Evolutionary conservation across 1,140 invertebrate genomes (phyloP).

Genomic region (Copidosoma floridanum): DNA sequence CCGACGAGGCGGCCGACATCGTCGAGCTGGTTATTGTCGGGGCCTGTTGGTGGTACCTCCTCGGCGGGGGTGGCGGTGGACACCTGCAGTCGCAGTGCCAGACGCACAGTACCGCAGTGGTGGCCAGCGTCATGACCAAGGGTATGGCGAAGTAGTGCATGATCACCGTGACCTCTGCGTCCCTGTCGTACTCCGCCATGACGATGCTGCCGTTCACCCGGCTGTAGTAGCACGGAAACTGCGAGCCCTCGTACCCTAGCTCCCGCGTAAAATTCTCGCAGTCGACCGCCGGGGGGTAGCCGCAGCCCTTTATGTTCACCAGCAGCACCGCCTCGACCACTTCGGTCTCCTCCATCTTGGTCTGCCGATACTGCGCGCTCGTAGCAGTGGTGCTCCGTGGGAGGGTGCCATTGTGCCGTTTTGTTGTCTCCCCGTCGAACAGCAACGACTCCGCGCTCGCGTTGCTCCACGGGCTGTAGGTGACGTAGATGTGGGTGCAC

Average conservation of each 20-base stretch:
- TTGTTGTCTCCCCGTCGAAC: slow-evolving; percentile 10
- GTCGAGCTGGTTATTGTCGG: too few species aligned
- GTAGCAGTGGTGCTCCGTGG: slow-evolving; percentile 14
- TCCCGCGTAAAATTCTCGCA: slow-evolving; percentile 78
- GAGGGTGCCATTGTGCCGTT: slow-evolving; percentile 12
- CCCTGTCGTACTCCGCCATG: slow-evolving; percentile 74
- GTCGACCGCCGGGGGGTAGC: slow-evolving; percentile 83
- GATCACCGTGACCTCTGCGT: slow-evolving; percentile 74
- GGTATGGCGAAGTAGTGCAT: slow-evolving; percentile 79
- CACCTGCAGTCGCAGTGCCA: slow-evolving; percentile 79
- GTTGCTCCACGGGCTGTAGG: slow-evolving; percentile 61
- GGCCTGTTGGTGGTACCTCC: background rate
- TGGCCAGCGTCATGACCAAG: slow-evolving; percentile 77
- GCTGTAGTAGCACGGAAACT: slow-evolving; percentile 83
- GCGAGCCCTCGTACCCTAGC: slow-evolving; percentile 72
- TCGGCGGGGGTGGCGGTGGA: slow-evolving; percentile 49
- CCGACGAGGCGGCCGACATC: too few species aligned
- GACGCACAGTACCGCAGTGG: slow-evolving; percentile 77
- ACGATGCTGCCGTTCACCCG: slow-evolving; percentile 77
- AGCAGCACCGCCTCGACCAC: slow-evolving; percentile 67
- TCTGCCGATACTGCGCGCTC: too few species aligned
- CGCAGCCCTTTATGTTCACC: slow-evolving; percentile 82
- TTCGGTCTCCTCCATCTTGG: slow-evolving; percentile 34
- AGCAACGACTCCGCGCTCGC: background rate
- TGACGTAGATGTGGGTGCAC: slow-evolving; percentile 83